Conservation (phyloP, 2,113 vertebrate species). For the Furnarius figulus region DNA sequence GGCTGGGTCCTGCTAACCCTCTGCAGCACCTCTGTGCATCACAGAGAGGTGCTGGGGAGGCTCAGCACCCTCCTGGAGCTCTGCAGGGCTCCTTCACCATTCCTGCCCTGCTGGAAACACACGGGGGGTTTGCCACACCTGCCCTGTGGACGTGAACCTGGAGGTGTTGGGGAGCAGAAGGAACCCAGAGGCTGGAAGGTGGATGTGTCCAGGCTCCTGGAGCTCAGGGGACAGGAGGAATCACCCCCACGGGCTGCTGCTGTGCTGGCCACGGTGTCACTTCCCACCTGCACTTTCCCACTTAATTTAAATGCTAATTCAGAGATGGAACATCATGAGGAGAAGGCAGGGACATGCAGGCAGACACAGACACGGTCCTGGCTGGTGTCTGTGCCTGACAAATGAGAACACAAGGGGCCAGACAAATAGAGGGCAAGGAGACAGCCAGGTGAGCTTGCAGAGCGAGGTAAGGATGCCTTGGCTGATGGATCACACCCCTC, state of each 20-base stretch:
- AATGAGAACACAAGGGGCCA: not conserved
- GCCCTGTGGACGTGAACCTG: not conserved
- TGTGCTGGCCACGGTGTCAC: not conserved
- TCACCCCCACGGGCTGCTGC: not conserved
- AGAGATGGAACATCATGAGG: rapidly evolving
- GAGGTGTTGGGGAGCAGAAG: not conserved
- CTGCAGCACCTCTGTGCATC: not conserved
- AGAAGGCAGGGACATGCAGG: not conserved
- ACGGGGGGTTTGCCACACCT: not conserved
- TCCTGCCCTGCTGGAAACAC: not conserved
- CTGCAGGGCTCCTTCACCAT: not conserved
- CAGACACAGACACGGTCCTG: rapidly evolving
- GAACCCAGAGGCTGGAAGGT: not conserved
- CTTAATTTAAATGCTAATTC: rapidly evolving
- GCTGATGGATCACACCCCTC: not conserved
- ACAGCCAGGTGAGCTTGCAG: rapidly evolving
- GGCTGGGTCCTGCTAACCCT: not conserved
- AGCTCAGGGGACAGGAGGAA: not conserved
- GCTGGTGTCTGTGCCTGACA: not conserved
- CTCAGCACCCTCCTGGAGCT: not conserved
- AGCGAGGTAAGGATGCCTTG: not conserved
- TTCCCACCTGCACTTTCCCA: not conserved
- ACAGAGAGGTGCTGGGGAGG: not conserved
- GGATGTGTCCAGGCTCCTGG: not conserved
- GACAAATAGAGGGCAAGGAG: rapidly evolving